Evolutionary conservation across 1,140 invertebrate species (phyloP).

Genomic region (Monochamus saltuarius): DNA sequence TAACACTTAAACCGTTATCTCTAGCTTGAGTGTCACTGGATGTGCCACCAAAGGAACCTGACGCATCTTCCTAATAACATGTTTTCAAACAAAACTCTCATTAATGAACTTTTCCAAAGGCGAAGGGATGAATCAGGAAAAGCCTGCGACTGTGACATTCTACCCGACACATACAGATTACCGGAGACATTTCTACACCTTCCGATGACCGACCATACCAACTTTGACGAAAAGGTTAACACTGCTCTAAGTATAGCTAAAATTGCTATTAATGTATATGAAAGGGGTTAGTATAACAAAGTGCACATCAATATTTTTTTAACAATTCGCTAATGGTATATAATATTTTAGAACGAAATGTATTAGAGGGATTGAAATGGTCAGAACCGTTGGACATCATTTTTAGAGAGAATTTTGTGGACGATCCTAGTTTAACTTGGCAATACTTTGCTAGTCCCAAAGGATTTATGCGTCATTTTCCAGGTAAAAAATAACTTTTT

Average conservation of each 20-base stretch:
- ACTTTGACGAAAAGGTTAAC: conserved; percentile 43
- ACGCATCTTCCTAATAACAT: conserved; percentile 23
- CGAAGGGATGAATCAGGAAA: conserved; percentile 21
- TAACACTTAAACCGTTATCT: not conserved
- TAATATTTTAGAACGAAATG: conserved; percentile 36
- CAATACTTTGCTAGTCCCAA: conserved; percentile 94
- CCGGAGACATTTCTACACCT: conserved; percentile 32
- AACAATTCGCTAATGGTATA: conserved; percentile 5
- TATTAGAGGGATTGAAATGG: conserved; percentile 61
- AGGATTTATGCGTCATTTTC: conserved; percentile 90
- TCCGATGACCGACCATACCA: conserved; percentile 36
- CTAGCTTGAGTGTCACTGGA: conserved; percentile 42
- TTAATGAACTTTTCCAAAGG: conserved; percentile 25
- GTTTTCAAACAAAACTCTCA: conserved; percentile 16
- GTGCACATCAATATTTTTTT: not conserved
- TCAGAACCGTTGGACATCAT: conserved; percentile 80
- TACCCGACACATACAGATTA: conserved; percentile 20
- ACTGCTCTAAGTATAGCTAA: conserved; percentile 45
- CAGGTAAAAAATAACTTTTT: conserved; percentile 60
- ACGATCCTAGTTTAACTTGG: conserved; percentile 88
- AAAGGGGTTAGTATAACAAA: conserved; percentile 34
- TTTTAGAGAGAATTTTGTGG: conserved; percentile 82
- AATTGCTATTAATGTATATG: conserved; percentile 42
- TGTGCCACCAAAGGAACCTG: conserved; percentile 34
- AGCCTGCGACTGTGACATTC: conserved; percentile 34